phyloP scores from a whole-genome alignment of 2,888 invertebrate genomes.

The Pteria penguin region DNA sequence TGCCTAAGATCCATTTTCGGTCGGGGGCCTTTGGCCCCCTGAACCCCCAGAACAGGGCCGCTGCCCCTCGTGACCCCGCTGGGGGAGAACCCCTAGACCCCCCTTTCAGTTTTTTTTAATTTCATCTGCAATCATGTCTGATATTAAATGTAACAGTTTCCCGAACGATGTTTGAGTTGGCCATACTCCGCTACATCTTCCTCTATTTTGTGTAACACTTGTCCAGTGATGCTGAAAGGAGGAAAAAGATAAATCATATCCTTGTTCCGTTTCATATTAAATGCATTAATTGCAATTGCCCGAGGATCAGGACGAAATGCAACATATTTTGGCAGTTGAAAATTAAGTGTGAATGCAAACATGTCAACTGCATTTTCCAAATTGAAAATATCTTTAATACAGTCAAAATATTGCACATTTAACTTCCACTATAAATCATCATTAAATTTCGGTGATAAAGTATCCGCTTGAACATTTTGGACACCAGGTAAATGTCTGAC shows the following conservation, averaged over 20 bases:
- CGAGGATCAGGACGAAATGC: slow-evolving; percentile 45
- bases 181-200: slow-evolving; percentile 44
- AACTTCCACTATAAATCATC: slow-evolving; percentile 43
- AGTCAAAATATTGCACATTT: not conserved
- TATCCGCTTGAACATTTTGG: slow-evolving; percentile 34
- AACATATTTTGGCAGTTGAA: slow-evolving; percentile 35
- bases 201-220: slow-evolving; percentile 41
- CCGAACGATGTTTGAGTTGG: slow-evolving; percentile 49
- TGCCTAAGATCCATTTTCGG: too few relatives aligned
- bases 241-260: slow-evolving; percentile 30
- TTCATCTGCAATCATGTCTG: too few relatives aligned
- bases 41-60: too few relatives aligned
- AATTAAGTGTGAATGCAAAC: slow-evolving; percentile 42
- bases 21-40: too few relatives aligned
- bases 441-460: slow-evolving; percentile 32
- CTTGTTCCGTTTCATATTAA: slow-evolving; percentile 30
- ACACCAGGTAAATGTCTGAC: slow-evolving; percentile 35
- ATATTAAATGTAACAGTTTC: slow-evolving; percentile 19
- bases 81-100: too few relatives aligned
- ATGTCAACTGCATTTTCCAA: slow-evolving; percentile 18
- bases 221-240: slow-evolving; percentile 48
- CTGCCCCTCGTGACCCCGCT: too few relatives aligned
- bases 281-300: slow-evolving; percentile 46
- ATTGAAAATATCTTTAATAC: not conserved
- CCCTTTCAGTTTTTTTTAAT: too few relatives aligned